phyloP scores from a whole-genome alignment of 2,113 vertebrate species.

The Megaceryle maxima region DNA sequence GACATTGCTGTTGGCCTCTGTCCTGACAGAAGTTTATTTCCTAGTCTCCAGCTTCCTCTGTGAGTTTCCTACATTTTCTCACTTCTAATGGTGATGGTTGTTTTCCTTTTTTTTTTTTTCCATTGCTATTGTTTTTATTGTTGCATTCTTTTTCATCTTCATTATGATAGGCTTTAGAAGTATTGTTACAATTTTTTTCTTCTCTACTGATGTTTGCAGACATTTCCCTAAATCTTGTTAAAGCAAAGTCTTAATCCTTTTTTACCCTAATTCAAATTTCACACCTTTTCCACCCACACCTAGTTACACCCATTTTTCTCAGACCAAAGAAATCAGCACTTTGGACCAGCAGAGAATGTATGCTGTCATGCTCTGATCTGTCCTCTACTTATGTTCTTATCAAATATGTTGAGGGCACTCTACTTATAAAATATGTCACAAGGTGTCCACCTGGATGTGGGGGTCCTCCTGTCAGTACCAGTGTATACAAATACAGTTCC shows the following conservation, averaged over 20 bases:
- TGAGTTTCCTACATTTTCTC: not conserved
- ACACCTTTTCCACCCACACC: too few species aligned
- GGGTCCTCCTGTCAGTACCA: not conserved
- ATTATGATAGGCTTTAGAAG: not conserved
- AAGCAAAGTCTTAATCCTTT: not conserved
- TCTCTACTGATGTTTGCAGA: not conserved
- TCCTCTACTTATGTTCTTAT: not conserved
- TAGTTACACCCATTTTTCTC: not conserved
- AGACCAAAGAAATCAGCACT: not conserved
- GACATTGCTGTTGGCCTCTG: not conserved
- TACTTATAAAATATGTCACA: not conserved
- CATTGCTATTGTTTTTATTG: not conserved
- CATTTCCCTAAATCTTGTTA: not conserved
- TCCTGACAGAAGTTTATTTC: not conserved
- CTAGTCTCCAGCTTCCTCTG: not conserved
- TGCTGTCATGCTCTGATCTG: not conserved
- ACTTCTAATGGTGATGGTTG: not conserved
- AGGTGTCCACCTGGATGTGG: not conserved
- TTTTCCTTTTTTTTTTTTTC: not conserved
- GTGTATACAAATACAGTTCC: not conserved
- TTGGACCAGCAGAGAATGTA: not conserved
- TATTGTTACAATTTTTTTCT: not conserved
- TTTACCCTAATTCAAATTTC: not conserved
- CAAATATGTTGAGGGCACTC: not conserved
- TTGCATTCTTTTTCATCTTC: not conserved